Base-by-base conservation (phyloP, 2,113 vertebrate species). In the Mesembrinibis cayennensis region DNA sequence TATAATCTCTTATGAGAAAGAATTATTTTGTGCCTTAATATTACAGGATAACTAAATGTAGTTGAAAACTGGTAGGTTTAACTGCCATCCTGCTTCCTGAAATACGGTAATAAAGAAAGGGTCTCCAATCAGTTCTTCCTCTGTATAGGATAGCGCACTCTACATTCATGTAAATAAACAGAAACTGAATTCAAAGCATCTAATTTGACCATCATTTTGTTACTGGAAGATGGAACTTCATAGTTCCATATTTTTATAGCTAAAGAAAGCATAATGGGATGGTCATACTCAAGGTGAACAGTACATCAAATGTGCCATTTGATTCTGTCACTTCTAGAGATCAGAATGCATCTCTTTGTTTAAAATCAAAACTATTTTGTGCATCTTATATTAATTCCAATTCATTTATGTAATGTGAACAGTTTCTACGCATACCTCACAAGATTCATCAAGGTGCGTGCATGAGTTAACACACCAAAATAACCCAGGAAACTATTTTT, bases 361-460 rank as follows among this genome's bases (percentile, higher is more conserved):
- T 88, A 77, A 77, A 72, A 55, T 50, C 18, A 40, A 36, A 67
- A 36, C 42, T 34, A 45, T 26, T 53, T 11, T 15, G 3, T 22
- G 29, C 34, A 84, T 34, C 34, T 56, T 66, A 13, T 15, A 53
- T 27, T 55, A 79, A 40, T 36, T 4, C 27, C 2, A 72, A 47
- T 58, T 67, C 9, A 52, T 34, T 77, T 26, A 52, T 11, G 14
- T 16, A 47, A 85, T 3, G 4, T 22, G 30, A 71, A 45, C 16
- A 42, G 29, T 34, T 61, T 76, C n/a, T 44, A 67, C 49, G 59
- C 25, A 25, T 23, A 56, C 10, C 26, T 50, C 13, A 20, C 9
- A 71, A 40, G 30, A 66, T 34, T 66, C 71, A 52, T 53, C 0
- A 0, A 66, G 7, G 25, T 36, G 65, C 9, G 9, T 19, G 32